Conservation (phyloP, 2,888 invertebrate genomes). For the Lymantria monacha region DNA sequence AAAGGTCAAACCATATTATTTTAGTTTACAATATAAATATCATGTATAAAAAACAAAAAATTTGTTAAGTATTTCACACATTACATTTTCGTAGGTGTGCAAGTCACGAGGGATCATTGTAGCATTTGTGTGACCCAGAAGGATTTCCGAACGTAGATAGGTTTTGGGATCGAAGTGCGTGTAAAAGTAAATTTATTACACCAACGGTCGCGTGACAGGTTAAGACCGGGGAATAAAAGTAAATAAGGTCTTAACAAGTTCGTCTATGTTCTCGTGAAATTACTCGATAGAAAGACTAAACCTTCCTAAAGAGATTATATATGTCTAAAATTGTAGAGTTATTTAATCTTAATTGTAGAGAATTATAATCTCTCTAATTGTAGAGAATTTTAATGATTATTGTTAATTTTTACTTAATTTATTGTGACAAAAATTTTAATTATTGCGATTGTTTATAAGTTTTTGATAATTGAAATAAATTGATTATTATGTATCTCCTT, state of each 20-base stretch:
- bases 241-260: constrained; percentile 18
- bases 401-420: too few relatives aligned
- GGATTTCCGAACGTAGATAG: constrained; percentile 34
- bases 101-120: constrained; percentile 24
- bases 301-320: too few relatives aligned
- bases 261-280: not conserved
- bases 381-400: too few relatives aligned
- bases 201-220: constrained; percentile 7
- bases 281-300: not conserved
- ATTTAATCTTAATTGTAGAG: too few relatives aligned
- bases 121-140: constrained; percentile 28
- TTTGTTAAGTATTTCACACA: constrained; percentile 17
- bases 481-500: too few relatives aligned
- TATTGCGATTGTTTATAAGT: too few relatives aligned
- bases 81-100: constrained; percentile 28
- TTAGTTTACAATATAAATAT: too few relatives aligned
- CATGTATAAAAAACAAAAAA: not conserved
- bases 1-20: too few relatives aligned
- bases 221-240: constrained; percentile 15
- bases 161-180: constrained; percentile 22
- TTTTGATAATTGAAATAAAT: too few relatives aligned
- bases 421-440: too few relatives aligned
- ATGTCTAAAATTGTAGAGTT: too few relatives aligned
- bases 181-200: constrained; percentile 39
- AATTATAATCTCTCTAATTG: too few relatives aligned